Evolutionary conservation across 2,113 vertebrate genomes (phyloP), one percentile per base, ranked within the genome.

Genomic region (Saguinus midas): DNA sequence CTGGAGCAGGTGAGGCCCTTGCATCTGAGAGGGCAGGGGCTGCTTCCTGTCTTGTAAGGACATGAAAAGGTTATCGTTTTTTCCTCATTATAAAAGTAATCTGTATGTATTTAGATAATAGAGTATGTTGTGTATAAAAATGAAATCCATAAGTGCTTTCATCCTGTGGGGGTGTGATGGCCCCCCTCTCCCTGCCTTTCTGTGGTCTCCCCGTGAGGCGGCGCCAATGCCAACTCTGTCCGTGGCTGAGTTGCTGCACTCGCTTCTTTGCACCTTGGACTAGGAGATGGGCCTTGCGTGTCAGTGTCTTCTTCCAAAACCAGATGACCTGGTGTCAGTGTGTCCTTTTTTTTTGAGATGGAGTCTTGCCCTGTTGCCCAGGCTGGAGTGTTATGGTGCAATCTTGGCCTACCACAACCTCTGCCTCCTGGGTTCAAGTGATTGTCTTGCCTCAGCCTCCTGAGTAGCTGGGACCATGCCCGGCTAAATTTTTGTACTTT

Each of bases 281-380:
- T 29, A 29, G 73, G 43, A 48, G 48, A 12, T 12, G n/a, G 50
- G 9, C 52, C 14, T 21, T 6, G 10, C 25, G 20, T 17, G 23
- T 20, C 27, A 4, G 27, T 4, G 11, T 9, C 12, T 43, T 21
- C 37, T 43, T 68, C 23, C 18, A 18, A 10, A 16, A 13, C 16
- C 8, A 0, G 0, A 5, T 2, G 0, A 1, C 0, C 2, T 82
- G 35, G 4, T 52, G 52, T 27, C 32, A 32, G n/a, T 16, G 32
- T 79, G 25, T 35, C 2, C 4, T 79, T 58, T 57, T 57, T 58
- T 58, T 9, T 57, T 57, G 57, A 58, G 57, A 58, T 25, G 57
- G 21, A 58, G 57, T 58, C 57, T 58, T 3, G 6, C 57, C 23
- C 8, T 58, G 21, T 58, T 23, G 21, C 57, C 21, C 57, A 58